These are phyloP conservation scores for Beroe forskalii DNA, from an alignment of 37 sponge, comb jelly and placozoan species.

Conservation along the genomic window DNA sequence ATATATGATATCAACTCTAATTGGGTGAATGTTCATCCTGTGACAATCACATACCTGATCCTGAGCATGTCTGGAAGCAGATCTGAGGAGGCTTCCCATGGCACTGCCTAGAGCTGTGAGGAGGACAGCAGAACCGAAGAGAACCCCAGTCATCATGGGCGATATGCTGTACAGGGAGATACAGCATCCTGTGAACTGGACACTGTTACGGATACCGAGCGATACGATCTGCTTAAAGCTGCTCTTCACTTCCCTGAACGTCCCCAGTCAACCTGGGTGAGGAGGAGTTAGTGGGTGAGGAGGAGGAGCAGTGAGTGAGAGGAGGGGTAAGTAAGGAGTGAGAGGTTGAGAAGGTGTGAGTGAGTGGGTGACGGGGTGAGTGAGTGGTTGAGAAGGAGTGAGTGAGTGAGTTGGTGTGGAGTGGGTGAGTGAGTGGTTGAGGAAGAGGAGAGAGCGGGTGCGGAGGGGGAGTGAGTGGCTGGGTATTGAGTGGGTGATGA, in stretches of 20 bases:
- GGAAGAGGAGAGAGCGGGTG: no score
- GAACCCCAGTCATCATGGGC: constrained; percentile 77
- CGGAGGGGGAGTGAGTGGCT: no score
- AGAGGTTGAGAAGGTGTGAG: not conserved
- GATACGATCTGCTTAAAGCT: constrained; percentile 84
- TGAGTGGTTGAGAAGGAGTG: no score
- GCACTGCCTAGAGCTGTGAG: constrained; percentile 79
- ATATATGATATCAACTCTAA: no score
- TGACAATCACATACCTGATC: no score
- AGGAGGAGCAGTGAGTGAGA: not conserved
- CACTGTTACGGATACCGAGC: constrained; percentile 74
- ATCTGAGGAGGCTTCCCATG: constrained; percentile 74
- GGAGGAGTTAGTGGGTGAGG: no score
- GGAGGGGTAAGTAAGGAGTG: not conserved
- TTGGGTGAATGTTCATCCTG: no score
- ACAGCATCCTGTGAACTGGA: constrained; percentile 82
- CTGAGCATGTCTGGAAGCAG: constrained; percentile 82
- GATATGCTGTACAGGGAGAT: constrained; percentile 82
- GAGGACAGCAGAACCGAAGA: constrained; percentile 71
- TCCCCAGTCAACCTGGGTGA: constrained; percentile 81
- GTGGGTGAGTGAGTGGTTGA: no score
- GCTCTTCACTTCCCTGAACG: constrained; percentile 95
- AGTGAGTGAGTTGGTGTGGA: no score
- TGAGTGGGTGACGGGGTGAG: no score
- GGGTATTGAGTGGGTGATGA: no score